These are phyloP conservation scores for Tanaodytes sp. DNA, from an alignment of 2,888 invertebrate genomes.

Conservation along the genomic window DNA sequence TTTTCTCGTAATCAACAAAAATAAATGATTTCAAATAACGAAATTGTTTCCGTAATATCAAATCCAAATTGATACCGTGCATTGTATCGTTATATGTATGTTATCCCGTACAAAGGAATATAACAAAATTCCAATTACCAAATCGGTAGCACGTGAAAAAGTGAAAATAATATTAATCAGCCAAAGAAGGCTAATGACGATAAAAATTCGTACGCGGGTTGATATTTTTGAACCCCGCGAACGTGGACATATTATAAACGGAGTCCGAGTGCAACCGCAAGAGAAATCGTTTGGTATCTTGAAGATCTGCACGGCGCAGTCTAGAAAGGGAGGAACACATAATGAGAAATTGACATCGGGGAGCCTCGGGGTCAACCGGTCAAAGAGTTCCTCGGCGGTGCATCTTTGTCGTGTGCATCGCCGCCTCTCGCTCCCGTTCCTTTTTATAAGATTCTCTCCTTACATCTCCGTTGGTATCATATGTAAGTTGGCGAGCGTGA, in stretches of 20 bases:
- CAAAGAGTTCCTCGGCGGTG: conserved; percentile 74
- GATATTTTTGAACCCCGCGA: not conserved
- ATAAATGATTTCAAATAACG: too few relatives aligned
- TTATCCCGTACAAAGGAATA: too few relatives aligned
- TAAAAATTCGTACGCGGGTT: too few relatives aligned
- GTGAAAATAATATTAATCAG: too few relatives aligned
- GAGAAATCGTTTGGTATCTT: conserved; percentile 38
- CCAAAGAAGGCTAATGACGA: too few relatives aligned
- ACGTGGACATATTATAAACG: not conserved
- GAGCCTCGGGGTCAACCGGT: conserved; percentile 64
- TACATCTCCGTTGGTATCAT: conserved; percentile 34
- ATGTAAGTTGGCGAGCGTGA: conserved; percentile 43
- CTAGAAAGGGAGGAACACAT: conserved; percentile 57
- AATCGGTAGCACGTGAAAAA: too few relatives aligned
- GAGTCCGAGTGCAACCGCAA: conserved; percentile 4
- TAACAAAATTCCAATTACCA: too few relatives aligned
- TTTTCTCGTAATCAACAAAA: too few relatives aligned
- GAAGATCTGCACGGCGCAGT: conserved; percentile 38
- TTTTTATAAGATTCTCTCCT: conserved; percentile 36
- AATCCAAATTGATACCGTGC: too few relatives aligned
- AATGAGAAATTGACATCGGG: conserved; percentile 67
- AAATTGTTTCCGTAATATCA: too few relatives aligned
- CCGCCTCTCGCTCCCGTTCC: conserved; percentile 50
- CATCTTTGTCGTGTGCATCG: conserved; percentile 52
- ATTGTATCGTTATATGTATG: too few relatives aligned